These are phyloP conservation scores for Polypedilum vanderplanki DNA, from an alignment of 1,140 invertebrate species.

Conservation along the genomic window DNA sequence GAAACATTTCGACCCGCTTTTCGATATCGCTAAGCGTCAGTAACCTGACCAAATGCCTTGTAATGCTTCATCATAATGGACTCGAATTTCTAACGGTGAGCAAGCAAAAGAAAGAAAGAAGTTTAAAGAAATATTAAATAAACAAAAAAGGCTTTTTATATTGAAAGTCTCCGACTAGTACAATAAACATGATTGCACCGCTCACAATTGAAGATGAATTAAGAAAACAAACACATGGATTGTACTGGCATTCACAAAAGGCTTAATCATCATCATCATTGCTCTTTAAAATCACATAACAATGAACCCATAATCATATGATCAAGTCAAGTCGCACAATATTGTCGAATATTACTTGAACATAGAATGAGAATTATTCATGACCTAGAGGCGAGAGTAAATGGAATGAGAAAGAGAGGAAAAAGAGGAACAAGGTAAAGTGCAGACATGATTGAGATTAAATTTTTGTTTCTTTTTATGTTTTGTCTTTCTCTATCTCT, in stretches of 20 bases:
- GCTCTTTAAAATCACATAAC: neutral
- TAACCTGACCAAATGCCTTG: too few relatives aligned
- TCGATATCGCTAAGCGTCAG: too few relatives aligned
- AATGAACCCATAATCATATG: constrained; percentile 12
- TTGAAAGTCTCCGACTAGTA: too few relatives aligned
- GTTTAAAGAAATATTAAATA: too few relatives aligned
- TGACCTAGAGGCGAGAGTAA: neutral
- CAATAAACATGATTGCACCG: too few relatives aligned
- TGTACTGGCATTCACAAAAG: neutral
- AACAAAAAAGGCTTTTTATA: too few relatives aligned
- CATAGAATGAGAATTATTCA: neutral
- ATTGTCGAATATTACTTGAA: neutral
- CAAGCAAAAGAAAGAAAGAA: too few relatives aligned
- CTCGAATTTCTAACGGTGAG: too few relatives aligned
- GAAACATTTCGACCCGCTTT: neutral
- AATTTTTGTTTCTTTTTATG: too few relatives aligned
- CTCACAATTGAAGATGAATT: neutral
- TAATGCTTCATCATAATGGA: too few relatives aligned
- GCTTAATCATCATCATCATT: constrained; percentile 1
- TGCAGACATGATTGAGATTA: neutral
- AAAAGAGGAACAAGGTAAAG: neutral
- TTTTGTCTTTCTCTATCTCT: too few relatives aligned
- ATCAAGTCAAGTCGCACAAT: neutral
- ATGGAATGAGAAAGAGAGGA: neutral
- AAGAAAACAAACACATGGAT: constrained; percentile 5